Percentiles rank a stretch among this genome's conserved stretches.
Conservation (phyloP, 2,888 invertebrate species). For the Microplitis deprimator region DNA sequence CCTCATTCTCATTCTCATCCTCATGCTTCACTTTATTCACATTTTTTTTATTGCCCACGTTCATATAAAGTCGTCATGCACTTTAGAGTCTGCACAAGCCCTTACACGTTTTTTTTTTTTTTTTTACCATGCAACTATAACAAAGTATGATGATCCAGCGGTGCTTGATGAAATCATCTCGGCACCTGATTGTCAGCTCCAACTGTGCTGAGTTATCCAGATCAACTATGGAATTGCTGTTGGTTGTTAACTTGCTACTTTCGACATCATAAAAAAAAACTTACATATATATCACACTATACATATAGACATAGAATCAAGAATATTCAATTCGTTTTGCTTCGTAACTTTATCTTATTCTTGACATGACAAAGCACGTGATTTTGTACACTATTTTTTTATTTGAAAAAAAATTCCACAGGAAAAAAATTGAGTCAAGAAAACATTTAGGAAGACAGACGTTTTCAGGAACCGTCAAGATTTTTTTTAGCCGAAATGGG, state of each 20-base stretch:
- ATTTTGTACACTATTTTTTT: not conserved
- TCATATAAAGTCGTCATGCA: not conserved
- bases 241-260: not conserved
- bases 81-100: slow-evolving; percentile 20
- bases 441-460: too few species aligned
- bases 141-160: slow-evolving; percentile 67
- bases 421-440: too few species aligned
- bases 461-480: too few species aligned
- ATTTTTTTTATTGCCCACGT: not conserved
- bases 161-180: slow-evolving; percentile 66
- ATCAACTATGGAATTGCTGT: slow-evolving; percentile 1
- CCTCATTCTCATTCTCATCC: slow-evolving; percentile 4
- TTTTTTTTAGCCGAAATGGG: too few species aligned
- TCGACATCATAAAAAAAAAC: not conserved
- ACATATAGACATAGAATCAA: not conserved
- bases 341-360: slow-evolving; percentile 21
- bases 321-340: slow-evolving; percentile 34
- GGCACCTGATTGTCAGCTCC: slow-evolving; percentile 59
- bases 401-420: slow-evolving; percentile 52
- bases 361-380: not conserved
- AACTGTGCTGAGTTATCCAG: slow-evolving; percentile 22
- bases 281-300: not conserved
- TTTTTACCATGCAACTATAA: slow-evolving; percentile 60
- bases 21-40: not conserved
- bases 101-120: slow-evolving; percentile 58